These are phyloP conservation scores for Elanoides forficatus DNA, from an alignment of 2,113 vertebrate genomes.

Conservation along the genomic window DNA sequence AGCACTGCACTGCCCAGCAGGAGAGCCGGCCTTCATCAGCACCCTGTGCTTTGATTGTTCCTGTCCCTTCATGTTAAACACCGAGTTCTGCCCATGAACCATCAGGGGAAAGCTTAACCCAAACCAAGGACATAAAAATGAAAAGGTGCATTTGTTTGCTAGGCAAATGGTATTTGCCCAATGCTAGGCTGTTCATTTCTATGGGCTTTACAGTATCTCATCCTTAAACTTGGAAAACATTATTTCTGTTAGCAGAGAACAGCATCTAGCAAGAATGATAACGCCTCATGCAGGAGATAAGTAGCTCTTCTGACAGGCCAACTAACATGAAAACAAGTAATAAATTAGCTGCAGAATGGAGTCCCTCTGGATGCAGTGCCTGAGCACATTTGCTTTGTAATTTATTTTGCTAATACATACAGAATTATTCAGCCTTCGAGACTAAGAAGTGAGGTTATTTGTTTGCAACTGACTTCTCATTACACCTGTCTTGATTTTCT, in stretches of 20 bases:
- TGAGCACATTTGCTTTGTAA: neutral
- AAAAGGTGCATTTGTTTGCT: neutral
- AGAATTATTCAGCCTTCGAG: neutral
- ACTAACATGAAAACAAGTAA: neutral
- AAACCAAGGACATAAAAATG: neutral
- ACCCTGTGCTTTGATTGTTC: neutral
- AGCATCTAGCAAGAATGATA: neutral
- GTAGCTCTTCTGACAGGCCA: neutral
- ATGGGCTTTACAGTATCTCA: neutral
- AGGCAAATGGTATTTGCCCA: neutral
- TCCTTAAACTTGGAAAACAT: neutral
- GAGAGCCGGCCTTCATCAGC: fast-evolving
- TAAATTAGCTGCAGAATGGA: neutral
- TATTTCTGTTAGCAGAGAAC: neutral
- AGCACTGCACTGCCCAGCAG: fast-evolving
- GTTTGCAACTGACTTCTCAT: neutral
- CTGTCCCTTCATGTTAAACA: neutral
- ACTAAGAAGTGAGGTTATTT: neutral
- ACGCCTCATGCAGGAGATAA: neutral
- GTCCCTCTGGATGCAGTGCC: neutral
- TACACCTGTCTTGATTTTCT: neutral
- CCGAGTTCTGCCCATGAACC: neutral
- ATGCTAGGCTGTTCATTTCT: neutral
- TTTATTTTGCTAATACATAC: neutral
- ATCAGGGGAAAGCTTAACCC: neutral